phyloP scores from a whole-genome alignment of 1,140 invertebrate species.

The Hormaphis cornu region DNA sequence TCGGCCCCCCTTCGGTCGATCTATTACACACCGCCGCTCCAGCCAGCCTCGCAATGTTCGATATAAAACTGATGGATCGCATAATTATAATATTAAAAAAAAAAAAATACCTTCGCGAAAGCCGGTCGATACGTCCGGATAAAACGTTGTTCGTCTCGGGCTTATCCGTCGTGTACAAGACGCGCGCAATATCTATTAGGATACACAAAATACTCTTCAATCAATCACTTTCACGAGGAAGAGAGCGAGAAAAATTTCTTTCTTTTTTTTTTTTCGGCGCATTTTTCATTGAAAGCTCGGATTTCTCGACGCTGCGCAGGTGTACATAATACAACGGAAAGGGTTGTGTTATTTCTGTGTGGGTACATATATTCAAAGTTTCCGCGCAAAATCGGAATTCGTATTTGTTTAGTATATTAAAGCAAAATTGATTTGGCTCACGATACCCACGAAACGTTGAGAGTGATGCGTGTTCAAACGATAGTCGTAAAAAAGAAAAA shows the following conservation, averaged over 20 bases:
- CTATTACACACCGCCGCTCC: neutral
- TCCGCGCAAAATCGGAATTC: too few species aligned
- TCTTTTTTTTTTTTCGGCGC: too few species aligned
- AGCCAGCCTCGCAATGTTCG: neutral
- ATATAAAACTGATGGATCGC: slow-evolving; percentile 20
- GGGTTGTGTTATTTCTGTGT: neutral
- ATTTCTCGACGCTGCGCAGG: neutral
- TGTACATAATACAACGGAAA: neutral
- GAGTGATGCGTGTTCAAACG: too few species aligned
- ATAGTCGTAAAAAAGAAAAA: too few species aligned
- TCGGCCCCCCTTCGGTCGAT: too few species aligned
- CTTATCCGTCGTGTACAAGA: neutral
- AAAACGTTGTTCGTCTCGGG: too few species aligned
- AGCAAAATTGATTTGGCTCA: too few species aligned
- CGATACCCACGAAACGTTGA: too few species aligned
- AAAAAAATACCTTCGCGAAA: neutral
- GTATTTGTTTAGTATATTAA: too few species aligned
- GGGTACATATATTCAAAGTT: too few species aligned
- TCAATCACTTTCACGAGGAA: slow-evolving; percentile 16
- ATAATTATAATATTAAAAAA: neutral
- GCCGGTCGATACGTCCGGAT: neutral
- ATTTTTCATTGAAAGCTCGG: slow-evolving; percentile 11
- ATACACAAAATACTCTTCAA: slow-evolving; percentile 25
- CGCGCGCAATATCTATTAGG: slow-evolving; percentile 1
- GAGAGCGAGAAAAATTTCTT: slow-evolving; percentile 4